phyloP scores from a whole-genome alignment of 1,140 invertebrate genomes.

The Hypsibius dujardini region DNA sequence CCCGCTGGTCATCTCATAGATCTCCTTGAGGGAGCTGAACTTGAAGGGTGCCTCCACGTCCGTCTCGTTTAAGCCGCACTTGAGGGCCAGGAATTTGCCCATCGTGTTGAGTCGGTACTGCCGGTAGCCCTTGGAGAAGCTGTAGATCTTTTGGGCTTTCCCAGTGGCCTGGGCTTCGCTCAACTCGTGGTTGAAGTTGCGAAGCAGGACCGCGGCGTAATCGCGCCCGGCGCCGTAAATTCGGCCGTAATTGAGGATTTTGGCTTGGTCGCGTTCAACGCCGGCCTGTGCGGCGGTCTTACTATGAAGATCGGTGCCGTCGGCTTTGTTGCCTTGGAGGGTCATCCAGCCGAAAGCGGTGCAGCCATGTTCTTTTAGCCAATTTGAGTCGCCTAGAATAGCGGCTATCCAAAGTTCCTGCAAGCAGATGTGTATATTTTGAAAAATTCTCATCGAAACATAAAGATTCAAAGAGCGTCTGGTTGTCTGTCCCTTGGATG shows the following conservation, averaged over 20 bases:
- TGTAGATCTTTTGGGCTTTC: conserved; percentile 76
- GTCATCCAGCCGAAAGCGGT: conserved; percentile 93
- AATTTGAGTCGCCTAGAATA: conserved; percentile 68
- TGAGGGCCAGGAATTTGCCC: background rate
- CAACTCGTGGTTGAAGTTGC: conserved; percentile 77
- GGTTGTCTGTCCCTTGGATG: too few relatives aligned
- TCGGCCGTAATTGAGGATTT: conserved; percentile 81
- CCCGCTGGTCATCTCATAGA: background rate
- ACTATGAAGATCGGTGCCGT: conserved; percentile 88
- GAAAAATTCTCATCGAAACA: too few relatives aligned
- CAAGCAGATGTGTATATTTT: background rate
- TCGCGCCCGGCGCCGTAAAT: conserved; percentile 92
- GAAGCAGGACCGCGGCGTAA: conserved; percentile 71
- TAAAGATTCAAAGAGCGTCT: too few relatives aligned
- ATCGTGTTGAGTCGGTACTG: conserved; percentile 17
- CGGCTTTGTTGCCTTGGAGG: conserved; percentile 61
- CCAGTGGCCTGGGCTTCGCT: conserved; percentile 51
- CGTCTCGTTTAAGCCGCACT: conserved; percentile 18
- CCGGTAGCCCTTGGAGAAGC: conserved; percentile 54
- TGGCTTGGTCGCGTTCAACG: conserved; percentile 80
- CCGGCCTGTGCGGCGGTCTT: conserved; percentile 73
- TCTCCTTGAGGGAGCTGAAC: background rate
- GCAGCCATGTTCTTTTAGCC: conserved; percentile 44
- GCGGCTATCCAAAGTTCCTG: conserved; percentile 91
- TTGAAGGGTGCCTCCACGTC: background rate